Conservation (phyloP, 2,797 vertebrate species). For the Hippopotamyrus pictus region DNA sequence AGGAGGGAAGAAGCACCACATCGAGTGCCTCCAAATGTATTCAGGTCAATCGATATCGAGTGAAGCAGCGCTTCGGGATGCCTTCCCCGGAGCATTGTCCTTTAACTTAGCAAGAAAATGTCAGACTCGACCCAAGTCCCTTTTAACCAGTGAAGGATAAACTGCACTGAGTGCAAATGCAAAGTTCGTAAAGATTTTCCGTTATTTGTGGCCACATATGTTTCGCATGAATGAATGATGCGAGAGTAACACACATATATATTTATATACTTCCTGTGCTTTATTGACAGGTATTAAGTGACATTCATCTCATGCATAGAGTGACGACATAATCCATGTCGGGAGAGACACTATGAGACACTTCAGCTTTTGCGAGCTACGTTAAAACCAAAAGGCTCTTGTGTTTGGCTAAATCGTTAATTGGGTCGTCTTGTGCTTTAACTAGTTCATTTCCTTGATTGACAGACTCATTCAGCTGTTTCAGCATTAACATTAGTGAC, state of each 20-base stretch:
- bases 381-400: neutral
- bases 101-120: constrained; percentile 43
- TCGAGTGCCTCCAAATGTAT: constrained; percentile 19
- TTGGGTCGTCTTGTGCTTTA: neutral
- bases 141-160: neutral
- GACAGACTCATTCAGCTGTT: neutral
- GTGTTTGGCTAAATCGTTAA: neutral
- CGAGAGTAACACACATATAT: neutral
- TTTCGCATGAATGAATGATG: neutral
- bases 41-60: constrained; percentile 29
- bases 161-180: neutral
- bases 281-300: neutral
- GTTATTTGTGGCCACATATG: neutral
- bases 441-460: neutral
- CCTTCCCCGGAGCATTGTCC: constrained; percentile 33
- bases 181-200: neutral
- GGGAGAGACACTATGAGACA: neutral
- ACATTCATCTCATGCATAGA: neutral
- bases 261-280: neutral
- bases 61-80: constrained; percentile 4
- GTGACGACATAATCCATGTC: neutral
- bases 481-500: neutral
- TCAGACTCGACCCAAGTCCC: constrained; percentile 27
- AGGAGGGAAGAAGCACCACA: constrained; percentile 15
- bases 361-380: neutral